Percentiles rank a stretch among this genome's conserved stretches.
Evolutionary conservation across 2,888 invertebrate species (phyloP).

Genomic region (Acanthoscelides obtectus): DNA sequence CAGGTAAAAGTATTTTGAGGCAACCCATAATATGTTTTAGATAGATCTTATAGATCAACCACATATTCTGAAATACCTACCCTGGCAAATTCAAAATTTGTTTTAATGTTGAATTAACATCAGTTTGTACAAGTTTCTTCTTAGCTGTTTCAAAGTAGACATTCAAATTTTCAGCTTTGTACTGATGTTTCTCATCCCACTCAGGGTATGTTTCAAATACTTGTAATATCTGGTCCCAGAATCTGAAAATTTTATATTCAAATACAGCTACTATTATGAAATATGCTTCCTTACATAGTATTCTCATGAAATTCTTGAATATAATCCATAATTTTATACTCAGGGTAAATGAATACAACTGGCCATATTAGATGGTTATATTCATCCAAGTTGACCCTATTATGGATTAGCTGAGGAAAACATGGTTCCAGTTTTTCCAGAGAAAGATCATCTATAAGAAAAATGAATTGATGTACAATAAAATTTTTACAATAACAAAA

Average conservation of each 20-base stretch:
- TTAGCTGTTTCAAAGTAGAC: slow-evolving; percentile 71
- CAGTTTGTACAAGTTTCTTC: slow-evolving; percentile 55
- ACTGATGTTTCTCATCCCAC: slow-evolving; percentile 68
- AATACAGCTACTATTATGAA: background rate
- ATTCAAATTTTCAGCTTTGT: slow-evolving; percentile 56
- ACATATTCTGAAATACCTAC: slow-evolving; percentile 40
- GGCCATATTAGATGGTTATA: slow-evolving; percentile 74
- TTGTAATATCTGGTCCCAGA: slow-evolving; percentile 58
- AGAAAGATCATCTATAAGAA: slow-evolving; percentile 31
- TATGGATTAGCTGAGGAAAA: slow-evolving; percentile 60
- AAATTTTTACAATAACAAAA: background rate
- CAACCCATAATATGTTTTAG: too few relatives aligned
- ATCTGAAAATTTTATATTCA: slow-evolving; percentile 42
- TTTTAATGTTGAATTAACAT: slow-evolving; percentile 53
- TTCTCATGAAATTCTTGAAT: slow-evolving; percentile 77
- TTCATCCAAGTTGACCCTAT: slow-evolving; percentile 60
- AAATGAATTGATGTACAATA: background rate
- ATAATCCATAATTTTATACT: slow-evolving; percentile 82
- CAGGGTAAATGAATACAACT: slow-evolving; percentile 83
- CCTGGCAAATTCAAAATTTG: slow-evolving; percentile 57
- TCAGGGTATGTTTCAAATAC: slow-evolving; percentile 65
- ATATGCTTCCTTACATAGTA: slow-evolving; percentile 48
- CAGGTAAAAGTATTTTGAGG: too few relatives aligned
- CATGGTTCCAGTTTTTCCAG: slow-evolving; percentile 58
- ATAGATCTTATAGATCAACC: too few relatives aligned